Conservation (phyloP, 2,888 invertebrate species). For the Sclerodermus sp. region DNA sequence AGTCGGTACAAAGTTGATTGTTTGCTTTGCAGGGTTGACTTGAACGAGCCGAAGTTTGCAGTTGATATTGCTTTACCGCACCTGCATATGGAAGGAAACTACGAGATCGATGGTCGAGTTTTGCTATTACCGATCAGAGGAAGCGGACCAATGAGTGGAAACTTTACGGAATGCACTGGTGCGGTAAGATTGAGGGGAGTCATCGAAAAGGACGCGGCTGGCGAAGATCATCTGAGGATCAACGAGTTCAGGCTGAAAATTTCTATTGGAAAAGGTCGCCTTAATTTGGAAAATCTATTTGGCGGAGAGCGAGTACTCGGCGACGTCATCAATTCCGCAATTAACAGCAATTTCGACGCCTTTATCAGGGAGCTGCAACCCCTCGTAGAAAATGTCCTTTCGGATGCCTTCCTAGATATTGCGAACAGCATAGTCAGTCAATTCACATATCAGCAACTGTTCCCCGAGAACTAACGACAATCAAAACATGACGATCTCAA, state of each 20-base stretch:
- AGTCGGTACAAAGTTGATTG: too few relatives aligned
- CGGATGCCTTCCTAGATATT: conserved; percentile 60
- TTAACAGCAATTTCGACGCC: conserved; percentile 65
- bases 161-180: conserved; percentile 63
- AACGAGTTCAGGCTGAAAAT: conserved; percentile 60
- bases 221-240: conserved; percentile 61
- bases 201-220: conserved; percentile 51
- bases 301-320: conserved; percentile 68
- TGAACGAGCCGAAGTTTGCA: conserved; percentile 59
- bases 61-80: conserved; percentile 61
- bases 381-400: conserved; percentile 62
- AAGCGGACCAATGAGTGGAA: conserved; percentile 64
- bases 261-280: conserved; percentile 62
- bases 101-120: conserved; percentile 63
- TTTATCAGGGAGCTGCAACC: conserved; percentile 64
- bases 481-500: neutral
- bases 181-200: conserved; percentile 57
- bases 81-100: conserved; percentile 63
- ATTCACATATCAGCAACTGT: conserved; percentile 62
- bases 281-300: conserved; percentile 69
- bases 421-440: conserved; percentile 63
- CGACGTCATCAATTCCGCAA: conserved; percentile 62
- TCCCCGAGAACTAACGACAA: conserved; percentile 53
- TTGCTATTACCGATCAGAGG: conserved; percentile 64
- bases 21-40: conserved; percentile 57